Evolutionary conservation across 2,888 invertebrate species (phyloP), one percentile per base, ranked within the genome.

Genomic region (Oscheius sp.): DNA sequence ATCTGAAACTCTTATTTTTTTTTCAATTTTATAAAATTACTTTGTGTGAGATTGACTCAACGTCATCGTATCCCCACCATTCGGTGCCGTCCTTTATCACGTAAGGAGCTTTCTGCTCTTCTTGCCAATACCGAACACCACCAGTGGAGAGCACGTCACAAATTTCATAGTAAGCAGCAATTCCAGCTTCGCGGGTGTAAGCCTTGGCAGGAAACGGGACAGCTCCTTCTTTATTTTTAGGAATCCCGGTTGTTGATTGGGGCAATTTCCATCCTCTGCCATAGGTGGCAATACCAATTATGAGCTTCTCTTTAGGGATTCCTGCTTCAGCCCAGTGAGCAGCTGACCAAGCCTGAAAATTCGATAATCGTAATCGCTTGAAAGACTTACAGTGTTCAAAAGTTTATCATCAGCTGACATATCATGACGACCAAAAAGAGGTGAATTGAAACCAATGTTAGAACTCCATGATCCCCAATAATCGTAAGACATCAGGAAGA

Each of bases 241-340:
- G 49, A 35, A 35, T 35, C 5, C 35, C 35, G n/a, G 16, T 16
- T 7, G 49, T 49, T n/a, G 16, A 5, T 5, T 16, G 18, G 18
- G 16, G 5, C n/a, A 49, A 13, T n/a, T 49, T 49, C 49, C 49
- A 49, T 49, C 49, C 49, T 49, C 49, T 49, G 49, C 49, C 49
- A 18, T 49, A 49, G 6, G 49, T 49, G 49, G 49, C 49, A 18
- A 49, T 49, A 2, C 49, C 49, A 13, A 49, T 18, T 2, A 49
- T 49, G 2, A 49, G 3, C 49, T 49, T 49, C 6, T 13, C 49
- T 13, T 13, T 3, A 5, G 49, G 49, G 2, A 49, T 49, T 3
- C 49, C 49, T 3, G 16, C 18, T 3, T 49, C 49, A 13, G 49
- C 49, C 49, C 49, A 49, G 9, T 35, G 35, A 49, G 16, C 18